phyloP scores from a whole-genome alignment of 2,888 invertebrate genomes.

The Amphipoea lucens region DNA sequence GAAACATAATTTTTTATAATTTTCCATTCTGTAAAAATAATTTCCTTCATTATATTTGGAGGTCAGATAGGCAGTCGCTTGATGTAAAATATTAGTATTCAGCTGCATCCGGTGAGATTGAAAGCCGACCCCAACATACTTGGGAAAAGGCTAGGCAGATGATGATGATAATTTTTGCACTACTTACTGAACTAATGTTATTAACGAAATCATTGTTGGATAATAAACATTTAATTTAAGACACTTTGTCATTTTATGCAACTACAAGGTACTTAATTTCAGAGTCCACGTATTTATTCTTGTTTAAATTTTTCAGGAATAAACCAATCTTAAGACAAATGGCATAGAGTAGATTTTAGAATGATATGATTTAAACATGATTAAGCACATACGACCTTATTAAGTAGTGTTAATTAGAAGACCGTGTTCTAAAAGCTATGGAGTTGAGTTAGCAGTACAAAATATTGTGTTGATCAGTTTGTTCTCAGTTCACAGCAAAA shows the following conservation, averaged over 20 bases:
- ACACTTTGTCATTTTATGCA: neutral
- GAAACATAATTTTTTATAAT: neutral
- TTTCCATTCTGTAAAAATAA: neutral
- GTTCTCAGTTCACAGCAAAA: neutral
- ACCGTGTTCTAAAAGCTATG: conserved; percentile 6
- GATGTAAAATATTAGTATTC: too few species aligned
- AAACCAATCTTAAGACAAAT: neutral
- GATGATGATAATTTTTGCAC: neutral
- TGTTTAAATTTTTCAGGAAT: neutral
- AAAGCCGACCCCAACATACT: too few species aligned
- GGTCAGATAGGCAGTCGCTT: too few species aligned
- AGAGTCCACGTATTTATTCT: neutral
- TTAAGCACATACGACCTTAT: conserved; percentile 36
- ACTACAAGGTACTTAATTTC: conserved; percentile 4
- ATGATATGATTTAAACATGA: neutral
- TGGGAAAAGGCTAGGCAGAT: too few species aligned
- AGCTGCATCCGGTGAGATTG: too few species aligned
- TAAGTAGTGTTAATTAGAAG: conserved; percentile 33
- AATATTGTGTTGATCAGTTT: neutral
- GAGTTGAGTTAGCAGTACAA: conserved; percentile 18
- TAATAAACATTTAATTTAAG: neutral
- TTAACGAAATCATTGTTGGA: neutral
- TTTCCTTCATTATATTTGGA: neutral
- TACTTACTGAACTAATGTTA: neutral
- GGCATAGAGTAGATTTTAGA: conserved; percentile 10